Base-by-base conservation (phyloP, 2,113 vertebrate genomes). In the Dunckerocampus dactyliophorus region DNA sequence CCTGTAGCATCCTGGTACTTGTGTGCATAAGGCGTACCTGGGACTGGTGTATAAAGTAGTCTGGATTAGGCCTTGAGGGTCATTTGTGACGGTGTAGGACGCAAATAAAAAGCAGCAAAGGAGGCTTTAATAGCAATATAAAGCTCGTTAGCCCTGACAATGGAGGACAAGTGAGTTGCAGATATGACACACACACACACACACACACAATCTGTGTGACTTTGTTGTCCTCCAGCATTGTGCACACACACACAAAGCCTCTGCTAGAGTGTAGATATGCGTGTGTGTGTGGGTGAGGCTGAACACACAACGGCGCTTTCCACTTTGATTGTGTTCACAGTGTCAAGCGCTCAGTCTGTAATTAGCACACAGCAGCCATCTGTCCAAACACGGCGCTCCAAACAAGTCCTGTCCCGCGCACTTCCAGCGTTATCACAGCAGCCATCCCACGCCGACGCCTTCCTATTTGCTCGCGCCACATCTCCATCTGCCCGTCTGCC, bases 321-420 rank as follows among this genome's bases (percentile, higher is more conserved):
- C 84, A 71, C 80, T 85, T 81, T 88, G 82, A 84, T 84, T 86
- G 81, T 83, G 86, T 82, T 83, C 81, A 87, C 83, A 84, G 83
- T 87, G 84, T 88, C 84, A 77, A 78, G 76, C 87, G 76, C 80
- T 86, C 80, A 65, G 67, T 80, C 82, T 87, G 81, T 89, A 87
- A 90, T 88, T 87, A 87, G 80, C 84, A 82, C 79, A 88, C 87
- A 87, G 82, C 79, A 69, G 77, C 87, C 88, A 90, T 90, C 88
- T 90, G 88, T 86, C 88, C 88, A 89, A 87, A 88, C 82, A 86
- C 60, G 59, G 74, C 59, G 69, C 81, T 76, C 80, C 63, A 53
- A 84, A 82, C 85, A 85, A 74, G 72, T 68, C 67, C 75, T 75
- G 79, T 65, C 79, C 81, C 72, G 76, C 80, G 80, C 81, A 69